Conservation (phyloP, 1,140 invertebrate species). For the Drosophila nigromelanica region DNA sequence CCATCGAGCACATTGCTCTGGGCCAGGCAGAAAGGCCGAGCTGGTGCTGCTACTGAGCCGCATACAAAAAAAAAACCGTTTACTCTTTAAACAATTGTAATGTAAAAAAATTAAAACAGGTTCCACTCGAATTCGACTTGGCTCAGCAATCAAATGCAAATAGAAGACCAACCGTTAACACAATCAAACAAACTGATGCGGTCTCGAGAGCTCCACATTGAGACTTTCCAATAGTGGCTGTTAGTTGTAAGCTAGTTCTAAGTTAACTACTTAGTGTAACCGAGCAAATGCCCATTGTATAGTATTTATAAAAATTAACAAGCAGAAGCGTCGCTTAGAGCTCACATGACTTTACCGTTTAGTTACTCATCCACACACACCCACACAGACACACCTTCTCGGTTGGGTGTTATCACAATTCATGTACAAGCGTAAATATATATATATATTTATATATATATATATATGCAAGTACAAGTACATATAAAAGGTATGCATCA, state of each 20-base stretch:
- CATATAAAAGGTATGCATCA: slow-evolving; percentile 52
- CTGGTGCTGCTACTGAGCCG: slow-evolving; percentile 85
- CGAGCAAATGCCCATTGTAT: slow-evolving; percentile 44
- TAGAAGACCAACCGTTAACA: slow-evolving; percentile 30
- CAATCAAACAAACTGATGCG: slow-evolving; percentile 34
- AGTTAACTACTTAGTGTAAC: slow-evolving; percentile 40
- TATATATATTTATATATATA: slow-evolving; percentile 7
- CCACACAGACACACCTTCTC: slow-evolving; percentile 30
- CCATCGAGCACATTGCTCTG: slow-evolving; percentile 86
- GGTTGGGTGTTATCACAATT: slow-evolving; percentile 28
- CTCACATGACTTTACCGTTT: slow-evolving; percentile 44
- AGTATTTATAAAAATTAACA: slow-evolving; percentile 53
- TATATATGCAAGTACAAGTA: slow-evolving; percentile 54
- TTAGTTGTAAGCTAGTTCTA: slow-evolving; percentile 39
- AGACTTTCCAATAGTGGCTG: slow-evolving; percentile 5
- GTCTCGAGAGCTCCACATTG: background rate
- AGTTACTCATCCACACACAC: slow-evolving; percentile 15
- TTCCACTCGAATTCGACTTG: slow-evolving; percentile 58
- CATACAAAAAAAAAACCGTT: background rate
- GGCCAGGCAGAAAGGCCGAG: slow-evolving; percentile 85
- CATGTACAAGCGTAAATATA: slow-evolving; percentile 46
- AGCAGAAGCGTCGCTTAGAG: slow-evolving; percentile 43
- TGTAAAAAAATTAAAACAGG: slow-evolving; percentile 65
- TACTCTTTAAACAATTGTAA: slow-evolving; percentile 57
- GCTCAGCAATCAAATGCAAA: slow-evolving; percentile 55